A percentile compares a stretch with the other conserved stretches of the same genome.
Conservation (phyloP, 2,113 vertebrate species). For the Solea senegalensis region DNA sequence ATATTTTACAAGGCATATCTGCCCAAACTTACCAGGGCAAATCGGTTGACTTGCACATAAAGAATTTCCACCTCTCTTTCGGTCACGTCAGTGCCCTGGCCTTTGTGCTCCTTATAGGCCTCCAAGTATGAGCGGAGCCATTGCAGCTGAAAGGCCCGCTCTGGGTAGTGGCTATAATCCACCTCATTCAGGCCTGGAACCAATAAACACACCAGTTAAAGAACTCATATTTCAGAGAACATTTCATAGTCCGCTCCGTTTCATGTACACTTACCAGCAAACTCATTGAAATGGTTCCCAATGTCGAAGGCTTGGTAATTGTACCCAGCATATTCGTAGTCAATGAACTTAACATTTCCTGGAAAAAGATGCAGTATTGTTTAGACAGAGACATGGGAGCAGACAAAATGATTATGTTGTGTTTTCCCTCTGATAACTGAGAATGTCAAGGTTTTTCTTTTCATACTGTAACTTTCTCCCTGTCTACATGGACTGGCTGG, state of each 20-base stretch:
- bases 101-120: conserved; percentile 93
- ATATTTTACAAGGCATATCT: not conserved
- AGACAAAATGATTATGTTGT: conserved; percentile 58
- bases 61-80: conserved; percentile 91
- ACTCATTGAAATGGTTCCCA: conserved; percentile 99
- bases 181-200: conserved; percentile 92
- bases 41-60: conserved; percentile 96
- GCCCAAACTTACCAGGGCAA: conserved; percentile 88
- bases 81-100: conserved; percentile 84
- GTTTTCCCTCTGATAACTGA: conserved; percentile 69
- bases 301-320: conserved; percentile 99
- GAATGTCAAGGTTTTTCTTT: conserved; percentile 56
- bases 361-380: conserved; percentile 80
- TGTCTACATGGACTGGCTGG: conserved; percentile 36
- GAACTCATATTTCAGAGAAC: not conserved
- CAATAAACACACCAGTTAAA: conserved; percentile 16
- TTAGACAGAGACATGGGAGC: conserved; percentile 64
- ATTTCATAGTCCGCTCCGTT: not conserved
- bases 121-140: conserved; percentile 95
- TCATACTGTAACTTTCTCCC: conserved; percentile 41
- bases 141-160: conserved; percentile 86
- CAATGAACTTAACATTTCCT: conserved; percentile 98
- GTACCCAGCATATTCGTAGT: conserved; percentile 98
- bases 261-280: conserved; percentile 87
- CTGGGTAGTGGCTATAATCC: conserved; percentile 94